Evolutionary conservation across 2,113 vertebrate species (phyloP).

Genomic region (Dasypus novemcinctus): DNA sequence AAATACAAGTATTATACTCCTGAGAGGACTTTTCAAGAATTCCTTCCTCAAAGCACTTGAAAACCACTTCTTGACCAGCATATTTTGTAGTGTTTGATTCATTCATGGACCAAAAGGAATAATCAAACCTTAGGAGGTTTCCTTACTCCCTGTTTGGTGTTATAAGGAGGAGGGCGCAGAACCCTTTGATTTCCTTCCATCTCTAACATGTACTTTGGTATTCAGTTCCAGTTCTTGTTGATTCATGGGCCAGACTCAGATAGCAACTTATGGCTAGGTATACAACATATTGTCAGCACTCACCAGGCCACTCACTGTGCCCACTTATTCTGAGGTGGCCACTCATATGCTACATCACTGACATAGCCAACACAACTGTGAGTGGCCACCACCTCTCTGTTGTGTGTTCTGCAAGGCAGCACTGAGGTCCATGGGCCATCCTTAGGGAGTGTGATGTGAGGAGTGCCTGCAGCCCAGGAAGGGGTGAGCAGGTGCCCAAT

Average conservation of each 20-base stretch:
- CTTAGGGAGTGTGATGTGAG: background rate
- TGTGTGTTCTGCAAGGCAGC: slow-evolving; percentile 47
- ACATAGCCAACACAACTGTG: no score
- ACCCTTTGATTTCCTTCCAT: no score
- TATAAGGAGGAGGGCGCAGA: no score
- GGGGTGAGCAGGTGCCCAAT: no score
- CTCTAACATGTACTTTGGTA: no score
- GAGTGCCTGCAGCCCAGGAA: background rate
- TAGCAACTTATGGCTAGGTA: slow-evolving; percentile 94
- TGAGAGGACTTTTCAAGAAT: slow-evolving; percentile 99
- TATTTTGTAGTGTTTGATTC: no score
- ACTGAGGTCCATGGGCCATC: slow-evolving; percentile 43
- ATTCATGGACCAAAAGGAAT: no score
- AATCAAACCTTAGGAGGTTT: no score
- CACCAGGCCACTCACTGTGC: background rate
- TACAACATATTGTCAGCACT: slow-evolving; percentile 89
- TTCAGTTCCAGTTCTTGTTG: no score
- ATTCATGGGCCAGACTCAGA: slow-evolving; percentile 82
- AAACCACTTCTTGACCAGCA: slow-evolving; percentile 96
- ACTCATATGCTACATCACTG: background rate
- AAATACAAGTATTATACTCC: slow-evolving; percentile 99
- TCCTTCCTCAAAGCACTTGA: slow-evolving; percentile 99
- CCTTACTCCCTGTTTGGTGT: no score
- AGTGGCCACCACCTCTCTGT: background rate
- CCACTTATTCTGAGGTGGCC: background rate